These are phyloP conservation scores for Catajapyx aquilonaris DNA, from an alignment of 1,140 invertebrate species.

Conservation along the genomic window DNA sequence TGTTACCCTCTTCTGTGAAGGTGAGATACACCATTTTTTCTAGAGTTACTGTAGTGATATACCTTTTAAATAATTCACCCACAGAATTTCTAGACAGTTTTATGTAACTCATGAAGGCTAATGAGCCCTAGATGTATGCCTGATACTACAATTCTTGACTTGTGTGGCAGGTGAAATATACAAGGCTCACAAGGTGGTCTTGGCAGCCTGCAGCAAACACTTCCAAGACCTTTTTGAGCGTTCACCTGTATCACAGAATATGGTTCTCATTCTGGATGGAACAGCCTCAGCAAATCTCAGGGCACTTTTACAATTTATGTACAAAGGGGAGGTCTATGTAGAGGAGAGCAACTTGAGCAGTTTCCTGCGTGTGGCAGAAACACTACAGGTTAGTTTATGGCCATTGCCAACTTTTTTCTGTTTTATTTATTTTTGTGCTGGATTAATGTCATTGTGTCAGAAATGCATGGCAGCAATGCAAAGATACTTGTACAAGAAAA, in stretches of 20 bases:
- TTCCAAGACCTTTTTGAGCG: slow-evolving; percentile 79
- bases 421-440: too few species aligned
- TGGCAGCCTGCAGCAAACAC: slow-evolving; percentile 83
- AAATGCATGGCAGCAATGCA: too few species aligned
- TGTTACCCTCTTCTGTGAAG: slow-evolving; percentile 74
- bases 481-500: too few species aligned
- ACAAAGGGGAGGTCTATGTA: slow-evolving; percentile 76
- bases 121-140: too few species aligned
- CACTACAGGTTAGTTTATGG: slow-evolving; percentile 55
- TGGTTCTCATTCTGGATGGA: slow-evolving; percentile 69
- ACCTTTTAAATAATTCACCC: too few species aligned
- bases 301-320: slow-evolving; percentile 78
- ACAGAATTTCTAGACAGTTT: not conserved
- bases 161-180: slow-evolving; percentile 57
- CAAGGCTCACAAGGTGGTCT: slow-evolving; percentile 72
- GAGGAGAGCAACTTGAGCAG: slow-evolving; percentile 70
- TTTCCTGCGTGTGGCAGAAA: slow-evolving; percentile 74
- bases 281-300: slow-evolving; percentile 72
- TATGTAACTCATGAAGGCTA: not conserved
- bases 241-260: slow-evolving; percentile 56
- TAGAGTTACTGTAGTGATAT: not conserved
- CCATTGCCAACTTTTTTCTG: too few species aligned
- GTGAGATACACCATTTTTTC: slow-evolving; percentile 20
- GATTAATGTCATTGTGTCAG: too few species aligned
- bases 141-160: slow-evolving; percentile 2